These are phyloP conservation scores for Leucosticte australis DNA, from an alignment of 2,113 vertebrate genomes.

Conservation along the genomic window DNA sequence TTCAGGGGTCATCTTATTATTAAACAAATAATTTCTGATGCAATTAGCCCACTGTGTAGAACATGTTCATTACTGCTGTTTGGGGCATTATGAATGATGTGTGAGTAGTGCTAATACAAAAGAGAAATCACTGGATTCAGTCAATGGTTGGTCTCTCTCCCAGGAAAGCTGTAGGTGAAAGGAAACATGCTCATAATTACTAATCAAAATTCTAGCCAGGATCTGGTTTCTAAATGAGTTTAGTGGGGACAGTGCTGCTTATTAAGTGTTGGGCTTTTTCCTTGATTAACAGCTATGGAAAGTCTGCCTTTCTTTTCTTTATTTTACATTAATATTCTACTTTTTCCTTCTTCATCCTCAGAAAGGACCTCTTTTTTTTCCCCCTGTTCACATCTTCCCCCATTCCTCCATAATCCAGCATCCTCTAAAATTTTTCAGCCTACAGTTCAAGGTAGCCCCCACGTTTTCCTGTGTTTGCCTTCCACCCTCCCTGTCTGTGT, in stretches of 20 bases:
- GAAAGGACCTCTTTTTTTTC: neutral
- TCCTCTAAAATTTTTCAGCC: neutral
- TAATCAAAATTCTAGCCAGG: neutral
- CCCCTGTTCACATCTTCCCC: neutral
- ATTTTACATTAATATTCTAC: neutral
- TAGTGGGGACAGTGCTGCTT: neutral
- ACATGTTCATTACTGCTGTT: neutral
- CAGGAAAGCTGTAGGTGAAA: conserved; percentile 2
- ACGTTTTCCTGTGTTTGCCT: neutral
- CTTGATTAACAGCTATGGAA: neutral
- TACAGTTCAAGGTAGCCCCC: neutral
- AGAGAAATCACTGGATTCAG: neutral
- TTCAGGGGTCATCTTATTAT: neutral
- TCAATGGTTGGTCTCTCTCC: neutral
- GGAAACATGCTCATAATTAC: neutral
- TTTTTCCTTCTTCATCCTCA: neutral
- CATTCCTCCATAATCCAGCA: neutral
- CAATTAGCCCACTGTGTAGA: neutral
- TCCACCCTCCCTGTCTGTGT: neutral
- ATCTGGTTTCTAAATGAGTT: neutral
- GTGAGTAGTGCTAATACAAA: neutral
- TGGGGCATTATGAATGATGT: neutral
- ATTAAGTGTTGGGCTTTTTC: neutral
- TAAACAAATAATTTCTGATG: neutral
- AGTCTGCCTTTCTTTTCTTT: neutral